Evolutionary conservation across 1,140 invertebrate genomes (phyloP).

Genomic region (Formica selysi): DNA sequence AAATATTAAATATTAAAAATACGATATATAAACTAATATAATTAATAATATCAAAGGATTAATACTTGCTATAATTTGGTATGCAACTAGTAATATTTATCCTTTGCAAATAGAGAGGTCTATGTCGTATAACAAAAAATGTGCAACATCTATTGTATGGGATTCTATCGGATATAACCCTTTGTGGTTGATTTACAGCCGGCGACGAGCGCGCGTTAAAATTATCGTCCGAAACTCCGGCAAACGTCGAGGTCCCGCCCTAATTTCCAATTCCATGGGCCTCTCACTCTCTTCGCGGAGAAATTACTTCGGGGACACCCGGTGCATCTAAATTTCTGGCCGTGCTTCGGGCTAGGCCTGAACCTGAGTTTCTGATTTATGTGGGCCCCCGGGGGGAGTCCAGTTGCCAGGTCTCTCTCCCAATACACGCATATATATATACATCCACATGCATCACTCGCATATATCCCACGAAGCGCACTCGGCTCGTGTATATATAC

Average conservation of each 20-base stretch:
- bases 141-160: neutral
- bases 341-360: slow-evolving; percentile 68
- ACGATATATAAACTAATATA: no score
- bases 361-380: slow-evolving; percentile 81
- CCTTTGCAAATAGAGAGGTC: neutral
- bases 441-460: neutral
- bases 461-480: slow-evolving; percentile 2
- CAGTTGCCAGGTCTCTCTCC: slow-evolving; percentile 75
- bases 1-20: no score
- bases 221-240: slow-evolving; percentile 43
- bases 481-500: neutral
- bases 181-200: slow-evolving; percentile 36
- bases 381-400: slow-evolving; percentile 79
- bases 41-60: neutral
- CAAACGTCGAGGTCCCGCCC: slow-evolving; percentile 13
- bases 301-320: slow-evolving; percentile 69
- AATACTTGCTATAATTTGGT: neutral
- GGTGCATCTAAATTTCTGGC: slow-evolving; percentile 80
- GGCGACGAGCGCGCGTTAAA: slow-evolving; percentile 50
- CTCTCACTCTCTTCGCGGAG: slow-evolving; percentile 24
- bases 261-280: slow-evolving; percentile 53
- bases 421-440: slow-evolving; percentile 5
- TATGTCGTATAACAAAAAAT: slow-evolving; percentile 8
- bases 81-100: slow-evolving; percentile 4
- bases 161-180: slow-evolving; percentile 33